Conservation (phyloP, 1,140 invertebrate species). For the Drosophila aff. region DNA sequence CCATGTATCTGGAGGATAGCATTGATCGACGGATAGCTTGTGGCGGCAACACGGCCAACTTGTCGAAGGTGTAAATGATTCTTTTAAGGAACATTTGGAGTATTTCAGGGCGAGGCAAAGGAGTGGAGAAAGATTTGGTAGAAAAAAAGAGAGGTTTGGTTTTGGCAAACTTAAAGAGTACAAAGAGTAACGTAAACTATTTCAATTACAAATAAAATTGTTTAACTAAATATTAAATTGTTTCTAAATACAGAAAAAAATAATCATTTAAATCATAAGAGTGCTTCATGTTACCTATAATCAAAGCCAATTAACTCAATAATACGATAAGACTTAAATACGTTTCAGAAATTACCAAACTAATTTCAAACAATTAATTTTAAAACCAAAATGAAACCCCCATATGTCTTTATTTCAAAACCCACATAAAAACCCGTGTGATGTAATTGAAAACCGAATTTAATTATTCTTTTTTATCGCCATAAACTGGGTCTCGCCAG, state of each 20-base stretch:
- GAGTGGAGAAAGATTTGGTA: conserved; percentile 9
- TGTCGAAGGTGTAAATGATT: conserved; percentile 57
- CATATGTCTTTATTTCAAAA: neutral
- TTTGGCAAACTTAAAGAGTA: neutral
- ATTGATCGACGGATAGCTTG: conserved; percentile 46
- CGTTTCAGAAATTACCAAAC: neutral
- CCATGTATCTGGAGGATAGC: conserved; percentile 50
- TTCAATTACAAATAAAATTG: neutral
- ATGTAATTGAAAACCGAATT: conserved; percentile 6
- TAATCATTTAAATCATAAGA: neutral
- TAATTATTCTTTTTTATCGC: conserved; percentile 2
- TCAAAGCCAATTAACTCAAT: neutral
- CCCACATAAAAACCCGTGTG: neutral
- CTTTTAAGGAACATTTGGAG: conserved; percentile 15
- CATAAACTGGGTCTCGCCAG: conserved; percentile 4
- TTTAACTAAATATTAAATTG: neutral
- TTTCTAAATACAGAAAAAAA: neutral
- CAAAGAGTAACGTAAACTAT: too few species aligned
- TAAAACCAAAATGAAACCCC: neutral
- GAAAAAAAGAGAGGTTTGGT: neutral
- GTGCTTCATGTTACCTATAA: neutral
- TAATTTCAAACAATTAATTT: neutral
- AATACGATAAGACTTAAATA: neutral
- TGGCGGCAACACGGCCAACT: conserved; percentile 28
- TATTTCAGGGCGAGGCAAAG: conserved; percentile 8